These are phyloP conservation scores for Apus apus DNA, from an alignment of 2,113 vertebrate species.

Conservation along the genomic window DNA sequence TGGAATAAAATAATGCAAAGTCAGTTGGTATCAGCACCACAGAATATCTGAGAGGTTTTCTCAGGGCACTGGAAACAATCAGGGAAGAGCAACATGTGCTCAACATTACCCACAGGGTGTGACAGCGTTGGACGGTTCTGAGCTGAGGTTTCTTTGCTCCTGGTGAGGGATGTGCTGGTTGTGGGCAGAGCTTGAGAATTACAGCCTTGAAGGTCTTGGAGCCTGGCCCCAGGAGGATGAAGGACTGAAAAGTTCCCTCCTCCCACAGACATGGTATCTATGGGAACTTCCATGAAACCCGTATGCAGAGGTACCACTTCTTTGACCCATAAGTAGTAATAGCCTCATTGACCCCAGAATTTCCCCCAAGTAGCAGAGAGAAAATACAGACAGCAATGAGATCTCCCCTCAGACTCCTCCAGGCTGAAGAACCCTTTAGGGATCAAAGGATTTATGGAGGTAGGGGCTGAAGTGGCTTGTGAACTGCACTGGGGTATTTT, in stretches of 20 bases:
- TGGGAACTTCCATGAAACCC: background rate
- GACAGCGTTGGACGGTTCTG: background rate
- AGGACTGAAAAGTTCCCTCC: too few species aligned
- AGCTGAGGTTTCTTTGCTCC: background rate
- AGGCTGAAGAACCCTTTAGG: too few species aligned
- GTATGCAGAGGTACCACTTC: background rate
- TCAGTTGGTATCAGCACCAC: background rate
- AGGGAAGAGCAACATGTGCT: background rate
- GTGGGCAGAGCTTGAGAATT: too few species aligned
- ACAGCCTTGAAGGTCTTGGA: background rate
- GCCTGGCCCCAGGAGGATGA: background rate
- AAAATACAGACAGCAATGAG: too few species aligned
- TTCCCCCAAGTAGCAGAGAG: too few species aligned
- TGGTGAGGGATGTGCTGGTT: background rate
- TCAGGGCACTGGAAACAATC: background rate
- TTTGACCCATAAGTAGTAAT: too few species aligned
- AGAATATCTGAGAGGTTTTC: background rate
- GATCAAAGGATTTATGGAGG: too few species aligned
- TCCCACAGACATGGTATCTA: background rate
- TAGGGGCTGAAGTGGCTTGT: too few species aligned
- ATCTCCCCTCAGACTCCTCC: too few species aligned
- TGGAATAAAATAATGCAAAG: background rate
- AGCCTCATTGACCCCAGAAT: too few species aligned
- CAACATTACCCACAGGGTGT: fast-evolving
- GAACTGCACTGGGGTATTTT: background rate